Evolutionary conservation across 2,797 vertebrate genomes (phyloP), one percentile per base, ranked within the genome.

Genomic region (Eutrigla gurnardus): DNA sequence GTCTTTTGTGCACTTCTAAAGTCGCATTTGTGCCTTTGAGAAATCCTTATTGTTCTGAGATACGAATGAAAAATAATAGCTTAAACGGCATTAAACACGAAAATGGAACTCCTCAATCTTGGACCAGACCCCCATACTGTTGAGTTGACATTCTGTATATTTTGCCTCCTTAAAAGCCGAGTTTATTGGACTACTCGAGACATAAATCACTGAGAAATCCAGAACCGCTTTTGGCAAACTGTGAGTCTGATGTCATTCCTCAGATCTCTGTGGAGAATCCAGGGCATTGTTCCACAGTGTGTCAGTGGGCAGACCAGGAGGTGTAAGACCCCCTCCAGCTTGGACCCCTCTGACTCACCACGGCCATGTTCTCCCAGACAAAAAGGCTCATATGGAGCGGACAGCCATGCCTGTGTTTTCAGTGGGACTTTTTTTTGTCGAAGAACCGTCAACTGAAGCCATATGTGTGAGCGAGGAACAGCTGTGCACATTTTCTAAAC

Each of bases 181-280:
- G 32, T 52, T 75, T 61, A 47, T 50, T 47, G 55, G 35, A 81
- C 63, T 60, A 75, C 55, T 32, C 63, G 17, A 65, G 73, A 68
- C 25, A 83, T 79, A 79, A 76, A 83, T 88, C 70, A 70, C 10
- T 1, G 36, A 37, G 40, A 72, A 72, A 60, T 8, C 6, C 59
- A 71, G 65, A 36, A 15, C 52, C 7, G 40, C 57, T 52, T 45
- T 76, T 83, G 80, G 81, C 67, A 60, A 66, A 49, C 4, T 52
- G 9, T 13, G 65, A 70, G 58, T 52, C 57, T 86, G 82, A 88
- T 71, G 76, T 88, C 42, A 88, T 82, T 76, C 36, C 11, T 59
- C 25, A 10, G 37, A 58, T 76, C 57, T 84, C 73, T 59, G 75
- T 50, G 50, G 74, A 66, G 77, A 81, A 66, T 80, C 81, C 40